Evolutionary conservation across 1,140 invertebrate species (phyloP).

Genomic region (Pachypeltis micranthus): DNA sequence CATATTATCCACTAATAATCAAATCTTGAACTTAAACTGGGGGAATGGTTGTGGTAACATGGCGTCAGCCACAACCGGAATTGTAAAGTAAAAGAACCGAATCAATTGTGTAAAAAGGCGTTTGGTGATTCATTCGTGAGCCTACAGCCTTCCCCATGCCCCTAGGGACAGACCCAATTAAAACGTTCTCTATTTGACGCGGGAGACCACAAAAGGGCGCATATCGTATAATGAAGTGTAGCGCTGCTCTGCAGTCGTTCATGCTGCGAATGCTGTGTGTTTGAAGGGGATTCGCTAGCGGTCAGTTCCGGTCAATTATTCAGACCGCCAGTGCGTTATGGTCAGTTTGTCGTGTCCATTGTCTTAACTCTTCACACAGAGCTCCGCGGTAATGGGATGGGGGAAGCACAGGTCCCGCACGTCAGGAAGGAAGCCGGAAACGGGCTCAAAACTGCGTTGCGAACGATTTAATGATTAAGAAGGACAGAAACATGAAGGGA

Average conservation of each 20-base stretch:
- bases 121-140: slow-evolving; percentile 2
- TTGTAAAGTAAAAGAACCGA: too few species aligned
- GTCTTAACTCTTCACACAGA: background rate
- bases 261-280: too few species aligned
- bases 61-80: too few species aligned
- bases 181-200: background rate
- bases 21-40: too few species aligned
- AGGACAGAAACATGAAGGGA: too few species aligned
- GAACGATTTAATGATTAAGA: too few species aligned
- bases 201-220: slow-evolving; percentile 4
- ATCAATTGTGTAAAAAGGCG: too few species aligned
- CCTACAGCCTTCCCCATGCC: background rate
- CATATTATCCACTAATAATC: too few species aligned
- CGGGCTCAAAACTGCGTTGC: too few species aligned
- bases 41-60: too few species aligned
- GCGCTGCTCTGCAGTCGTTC: too few species aligned
- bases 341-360: background rate
- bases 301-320: slow-evolving; percentile 6
- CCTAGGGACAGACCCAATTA: background rate
- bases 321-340: background rate
- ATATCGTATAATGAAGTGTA: background rate
- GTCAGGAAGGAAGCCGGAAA: slow-evolving; percentile 6
- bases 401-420: background rate
- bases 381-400: too few species aligned
- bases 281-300: background rate